Base-by-base conservation (phyloP, 2,888 invertebrate genomes). In the Drosophila pseudotakahashii region DNA sequence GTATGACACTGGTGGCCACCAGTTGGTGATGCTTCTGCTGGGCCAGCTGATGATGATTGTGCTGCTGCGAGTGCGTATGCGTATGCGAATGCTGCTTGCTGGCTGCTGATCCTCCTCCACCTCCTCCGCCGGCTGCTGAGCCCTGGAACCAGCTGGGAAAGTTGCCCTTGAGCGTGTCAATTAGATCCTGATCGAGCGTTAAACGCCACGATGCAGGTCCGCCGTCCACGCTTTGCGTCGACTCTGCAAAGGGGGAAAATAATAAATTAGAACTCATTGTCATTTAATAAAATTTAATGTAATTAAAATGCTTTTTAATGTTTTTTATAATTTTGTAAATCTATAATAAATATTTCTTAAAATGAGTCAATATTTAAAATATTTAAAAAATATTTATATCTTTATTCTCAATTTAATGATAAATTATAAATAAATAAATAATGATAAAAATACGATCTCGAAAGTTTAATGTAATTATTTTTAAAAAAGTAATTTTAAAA, bases 121-220 rank as follows among this genome's bases (percentile, higher is more conserved):
- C 73, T 71, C 73, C 64, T 70, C 73, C 64, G 36, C 64, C 73
- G 42, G 81, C 68, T 34, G 78, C 64, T 51, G 75, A 37, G 48
- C 70, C 57, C 92, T 96, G 96, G 94, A 98, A 97, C 97, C 97
- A 98, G 95, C 96, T 97, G 88, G 97, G 97, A 93, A 97, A 97
- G 93, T 97, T 97, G 90, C 96, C 96, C 92, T 96, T 96, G 91
- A 98, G 96, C 91, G 97, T 97, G 93, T 97, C 96, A 92, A 97
- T 95, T 90, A 97, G 94, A 94, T 97, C 97, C 94, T 96, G 95
- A 94, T 97, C 97, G 93, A 97, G 95, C 93, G 97, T 96, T 92
- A 97, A 95, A 93, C 96, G 96, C 97, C 97, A 97, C 94, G 96
- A 96, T 91, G 94, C 95, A 93, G 95, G 95, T 93, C 94, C 94